Evolutionary conservation across 2,797 vertebrate species (phyloP), one percentile per base, ranked within the genome.

Genomic region (Falco cherrug): DNA sequence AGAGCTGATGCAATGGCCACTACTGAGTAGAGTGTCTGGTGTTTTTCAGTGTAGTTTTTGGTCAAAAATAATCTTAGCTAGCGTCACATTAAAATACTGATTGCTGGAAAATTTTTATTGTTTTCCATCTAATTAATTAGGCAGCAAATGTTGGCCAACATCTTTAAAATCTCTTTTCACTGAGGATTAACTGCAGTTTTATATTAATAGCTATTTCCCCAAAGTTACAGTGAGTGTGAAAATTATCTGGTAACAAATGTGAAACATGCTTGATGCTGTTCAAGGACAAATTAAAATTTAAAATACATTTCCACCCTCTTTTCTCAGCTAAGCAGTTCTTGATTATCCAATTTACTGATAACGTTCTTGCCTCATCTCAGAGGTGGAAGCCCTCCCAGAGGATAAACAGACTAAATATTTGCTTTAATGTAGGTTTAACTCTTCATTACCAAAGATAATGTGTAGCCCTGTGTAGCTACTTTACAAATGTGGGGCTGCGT

Each of bases 321-420:
- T 95, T 84, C 59, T 89, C 75, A 43, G 76, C 90, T 91, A 95
- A 96, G 87, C 69, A 87, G 86, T 63, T 85, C 17, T 65, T 93
- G 93, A 97, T 95, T 95, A 95, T 95, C 94, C 93, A 93, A 91
- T 86, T 96, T 95, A 95, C 79, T 89, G 89, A 92, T 92, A 96
- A 84, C 35, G 88, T 97, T 89, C 73, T 92, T 64, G 61, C 61
- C 37, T 95, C 82, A 69, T 95, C 87, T 96, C 93, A 81, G 87
- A 92, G 89, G 92, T 93, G 35, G 50, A 92, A 95, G 51, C 20
- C 59, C 35, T 96, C 93, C 78, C 90, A 86, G 29, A 88, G 69
- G 79, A 81, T 91, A 94, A 96, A 92, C 57, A 92, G 45, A 76
- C 39, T 43, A 80, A 93, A 76, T 63, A 90, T 81, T 93, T 87